Percentiles rank a stretch among this genome's conserved stretches.
Evolutionary conservation across 2,888 invertebrate genomes (phyloP).

Genomic region (Oligia fasciuncula): DNA sequence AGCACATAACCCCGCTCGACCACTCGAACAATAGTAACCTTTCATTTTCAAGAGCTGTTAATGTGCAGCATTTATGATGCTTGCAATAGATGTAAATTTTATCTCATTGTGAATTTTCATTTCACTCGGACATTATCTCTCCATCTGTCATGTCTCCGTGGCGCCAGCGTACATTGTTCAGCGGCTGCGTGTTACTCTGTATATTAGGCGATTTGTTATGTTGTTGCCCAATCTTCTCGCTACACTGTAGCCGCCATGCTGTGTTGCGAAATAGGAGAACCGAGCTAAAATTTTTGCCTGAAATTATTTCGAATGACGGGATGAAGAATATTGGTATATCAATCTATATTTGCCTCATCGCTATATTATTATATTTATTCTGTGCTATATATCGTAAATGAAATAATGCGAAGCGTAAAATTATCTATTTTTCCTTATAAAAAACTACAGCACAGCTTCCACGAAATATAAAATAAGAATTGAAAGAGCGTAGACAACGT

Average conservation of each 20-base stretch:
- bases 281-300: constrained; percentile 30
- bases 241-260: constrained; percentile 32
- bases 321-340: constrained; percentile 29
- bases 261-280: constrained; percentile 46
- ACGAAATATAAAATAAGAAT: no score
- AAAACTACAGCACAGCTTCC: neutral
- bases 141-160: constrained; percentile 48
- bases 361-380: neutral
- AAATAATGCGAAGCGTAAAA: neutral
- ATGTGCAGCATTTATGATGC: no score
- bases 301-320: constrained; percentile 43
- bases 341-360: constrained; percentile 18
- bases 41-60: neutral
- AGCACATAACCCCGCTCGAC: no score
- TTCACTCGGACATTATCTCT: constrained; percentile 19
- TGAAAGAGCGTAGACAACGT: no score
- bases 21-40: neutral
- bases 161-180: constrained; percentile 60
- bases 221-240: constrained; percentile 63
- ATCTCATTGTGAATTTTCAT: neutral
- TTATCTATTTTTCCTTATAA: neutral
- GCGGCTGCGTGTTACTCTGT: constrained; percentile 64
- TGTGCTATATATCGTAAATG: neutral
- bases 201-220: constrained; percentile 66
- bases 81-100: neutral